phyloP scores from a whole-genome alignment of 2,888 invertebrate genomes.

The Drosophila multiciliata region DNA sequence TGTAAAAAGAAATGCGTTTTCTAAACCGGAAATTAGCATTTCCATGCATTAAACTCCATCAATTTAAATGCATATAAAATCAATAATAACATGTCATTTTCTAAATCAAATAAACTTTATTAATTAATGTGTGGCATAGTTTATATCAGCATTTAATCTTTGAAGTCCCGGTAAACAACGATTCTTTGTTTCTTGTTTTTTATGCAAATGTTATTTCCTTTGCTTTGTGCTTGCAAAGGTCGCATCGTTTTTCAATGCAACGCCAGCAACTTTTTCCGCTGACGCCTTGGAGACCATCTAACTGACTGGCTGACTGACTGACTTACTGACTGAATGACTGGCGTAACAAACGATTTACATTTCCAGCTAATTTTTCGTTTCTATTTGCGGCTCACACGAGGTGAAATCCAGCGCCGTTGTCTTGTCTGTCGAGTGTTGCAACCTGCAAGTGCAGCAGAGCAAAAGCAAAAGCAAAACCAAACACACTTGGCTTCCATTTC shows the following conservation, averaged over 20 bases:
- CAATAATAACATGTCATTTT: neutral
- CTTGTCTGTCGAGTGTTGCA: constrained; percentile 49
- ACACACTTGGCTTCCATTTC: constrained; percentile 49
- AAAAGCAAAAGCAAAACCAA: constrained; percentile 29
- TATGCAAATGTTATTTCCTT: constrained; percentile 54
- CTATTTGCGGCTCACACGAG: constrained; percentile 38
- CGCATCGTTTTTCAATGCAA: constrained; percentile 64
- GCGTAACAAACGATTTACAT: constrained; percentile 56
- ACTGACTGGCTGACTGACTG: constrained; percentile 34
- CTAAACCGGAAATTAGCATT: neutral
- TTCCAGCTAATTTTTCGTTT: constrained; percentile 72
- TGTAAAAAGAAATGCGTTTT: neutral
- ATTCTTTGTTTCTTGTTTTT: constrained; percentile 24
- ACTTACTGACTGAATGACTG: constrained; percentile 43
- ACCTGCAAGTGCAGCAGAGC: constrained; percentile 44
- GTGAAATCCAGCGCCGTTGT: constrained; percentile 47
- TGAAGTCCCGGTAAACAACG: neutral
- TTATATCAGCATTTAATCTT: constrained; percentile 8
- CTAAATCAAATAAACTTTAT: neutral
- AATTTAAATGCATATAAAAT: neutral
- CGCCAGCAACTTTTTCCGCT: constrained; percentile 65
- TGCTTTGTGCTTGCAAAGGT: constrained; percentile 46
- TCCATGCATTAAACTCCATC: neutral
- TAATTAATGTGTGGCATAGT: neutral
- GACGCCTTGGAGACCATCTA: constrained; percentile 51